Evolutionary conservation across 1,140 invertebrate genomes (phyloP).

Genomic region (Ylistrum balloti): DNA sequence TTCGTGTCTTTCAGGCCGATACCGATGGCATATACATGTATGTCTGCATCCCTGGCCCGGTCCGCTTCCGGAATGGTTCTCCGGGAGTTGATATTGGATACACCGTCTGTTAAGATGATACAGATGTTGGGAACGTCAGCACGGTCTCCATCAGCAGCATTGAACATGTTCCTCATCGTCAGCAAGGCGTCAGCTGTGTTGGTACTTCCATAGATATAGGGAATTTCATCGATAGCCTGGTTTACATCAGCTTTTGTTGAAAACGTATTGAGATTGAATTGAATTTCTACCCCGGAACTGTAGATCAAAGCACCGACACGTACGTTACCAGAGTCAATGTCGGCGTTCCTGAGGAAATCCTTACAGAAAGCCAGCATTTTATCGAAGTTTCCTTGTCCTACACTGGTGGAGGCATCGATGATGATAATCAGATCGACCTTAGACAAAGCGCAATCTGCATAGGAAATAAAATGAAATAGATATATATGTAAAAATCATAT

Average conservation of each 20-base stretch:
- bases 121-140: conserved; percentile 64
- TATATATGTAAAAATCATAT: too few species aligned
- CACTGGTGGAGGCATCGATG: conserved; percentile 75
- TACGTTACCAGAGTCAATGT: conserved; percentile 73
- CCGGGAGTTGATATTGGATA: conserved; percentile 70
- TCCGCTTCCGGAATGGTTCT: conserved; percentile 69
- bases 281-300: conserved; percentile 63
- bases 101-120: conserved; percentile 72
- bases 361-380: conserved; percentile 74
- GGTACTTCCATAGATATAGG: conserved; percentile 64
- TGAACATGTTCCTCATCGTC: conserved; percentile 61
- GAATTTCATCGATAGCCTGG: conserved; percentile 67
- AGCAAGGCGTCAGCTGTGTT: conserved; percentile 68
- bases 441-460: conserved; percentile 57
- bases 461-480: too few species aligned
- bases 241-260: conserved; percentile 57
- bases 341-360: conserved; percentile 68
- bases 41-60: conserved; percentile 51
- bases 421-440: conserved; percentile 76
- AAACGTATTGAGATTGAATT: conserved; percentile 65
- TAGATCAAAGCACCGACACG: conserved; percentile 72
- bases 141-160: conserved; percentile 63
- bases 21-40: conserved; percentile 72
- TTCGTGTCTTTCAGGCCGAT: conserved; percentile 64
- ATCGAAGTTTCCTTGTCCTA: conserved; percentile 70